A percentile compares a stretch with the other conserved stretches of the same genome.
phyloP scores from a whole-genome alignment of 2,888 invertebrate species.

The Drosophila diplacantha region DNA sequence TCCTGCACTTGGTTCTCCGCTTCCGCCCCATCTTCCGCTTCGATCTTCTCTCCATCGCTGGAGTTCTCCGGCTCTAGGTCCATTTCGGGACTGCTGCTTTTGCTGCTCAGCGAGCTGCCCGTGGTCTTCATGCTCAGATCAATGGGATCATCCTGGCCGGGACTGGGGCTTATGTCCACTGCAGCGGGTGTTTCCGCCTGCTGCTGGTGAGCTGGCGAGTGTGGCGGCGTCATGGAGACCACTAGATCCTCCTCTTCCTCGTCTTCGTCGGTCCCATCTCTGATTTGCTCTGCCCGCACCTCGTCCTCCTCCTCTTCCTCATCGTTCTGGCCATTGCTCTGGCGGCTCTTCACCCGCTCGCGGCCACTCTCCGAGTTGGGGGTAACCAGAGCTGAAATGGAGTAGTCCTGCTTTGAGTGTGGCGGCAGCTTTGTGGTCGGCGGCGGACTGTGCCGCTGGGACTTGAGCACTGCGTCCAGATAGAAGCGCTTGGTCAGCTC shows the following conservation, averaged over 20 bases:
- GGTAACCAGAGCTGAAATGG: conserved; percentile 75
- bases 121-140: conserved; percentile 86
- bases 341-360: conserved; percentile 62
- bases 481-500: conserved; percentile 85
- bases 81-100: conserved; percentile 62
- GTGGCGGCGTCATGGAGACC: conserved; percentile 81
- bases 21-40: not conserved
- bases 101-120: conserved; percentile 78
- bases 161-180: conserved; percentile 28
- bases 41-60: conserved; percentile 52
- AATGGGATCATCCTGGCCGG: conserved; percentile 86
- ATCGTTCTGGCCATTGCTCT: conserved; percentile 70
- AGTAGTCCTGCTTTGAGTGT: conserved; percentile 71
- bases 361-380: conserved; percentile 77
- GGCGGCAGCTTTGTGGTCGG: conserved; percentile 64
- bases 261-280: conserved; percentile 51
- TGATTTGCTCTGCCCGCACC: conserved; percentile 24
- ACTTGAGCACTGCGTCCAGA: conserved; percentile 86
- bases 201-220: conserved; percentile 77
- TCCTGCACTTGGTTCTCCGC: not conserved
- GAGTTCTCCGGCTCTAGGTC: conserved; percentile 50
- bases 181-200: conserved; percentile 65
- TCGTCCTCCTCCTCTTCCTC: conserved; percentile 40
- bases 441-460: conserved; percentile 79
- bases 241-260: conserved; percentile 78